Percentiles rank a stretch among this genome's conserved stretches.
These are phyloP conservation scores for Formica exsecta DNA, from an alignment of 1,140 invertebrate genomes.

Conservation along the genomic window DNA sequence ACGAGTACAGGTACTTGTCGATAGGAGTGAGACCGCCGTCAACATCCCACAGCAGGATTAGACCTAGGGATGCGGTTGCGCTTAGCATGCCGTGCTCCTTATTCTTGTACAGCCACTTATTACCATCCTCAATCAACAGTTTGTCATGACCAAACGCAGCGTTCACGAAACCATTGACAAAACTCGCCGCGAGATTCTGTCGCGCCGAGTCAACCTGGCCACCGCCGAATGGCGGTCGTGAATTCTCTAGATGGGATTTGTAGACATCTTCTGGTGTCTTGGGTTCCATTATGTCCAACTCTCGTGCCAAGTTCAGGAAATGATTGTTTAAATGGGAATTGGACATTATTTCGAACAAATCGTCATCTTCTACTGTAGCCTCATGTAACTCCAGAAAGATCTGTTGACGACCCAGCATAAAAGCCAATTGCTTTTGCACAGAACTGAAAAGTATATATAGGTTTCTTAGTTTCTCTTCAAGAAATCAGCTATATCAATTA, in stretches of 20 bases:
- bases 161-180: constrained; percentile 99
- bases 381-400: constrained; percentile 93
- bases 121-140: constrained; percentile 97
- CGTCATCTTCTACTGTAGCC: constrained; percentile 93
- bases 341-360: constrained; percentile 98
- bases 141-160: constrained; percentile 99
- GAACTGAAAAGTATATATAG: constrained; percentile 87
- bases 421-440: constrained; percentile 98
- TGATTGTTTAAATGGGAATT: constrained; percentile 98
- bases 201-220: constrained; percentile 97
- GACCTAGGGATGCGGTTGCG: constrained; percentile 98
- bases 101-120: constrained; percentile 99
- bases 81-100: constrained; percentile 99
- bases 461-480: not conserved
- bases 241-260: constrained; percentile 98
- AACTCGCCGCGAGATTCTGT: constrained; percentile 98
- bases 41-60: constrained; percentile 98
- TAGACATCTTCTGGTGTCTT: constrained; percentile 99
- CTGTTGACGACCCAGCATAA: constrained; percentile 98
- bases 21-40: constrained; percentile 99
- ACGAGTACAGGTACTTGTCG: constrained; percentile 99
- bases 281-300: constrained; percentile 99
- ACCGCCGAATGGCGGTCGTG: constrained; percentile 93
- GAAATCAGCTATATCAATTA: not conserved
- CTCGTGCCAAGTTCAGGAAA: constrained; percentile 97